Percentiles rank a stretch among this genome's conserved stretches.
Evolutionary conservation across 2,113 vertebrate species (phyloP).

Genomic region (Plecotus auritus): DNA sequence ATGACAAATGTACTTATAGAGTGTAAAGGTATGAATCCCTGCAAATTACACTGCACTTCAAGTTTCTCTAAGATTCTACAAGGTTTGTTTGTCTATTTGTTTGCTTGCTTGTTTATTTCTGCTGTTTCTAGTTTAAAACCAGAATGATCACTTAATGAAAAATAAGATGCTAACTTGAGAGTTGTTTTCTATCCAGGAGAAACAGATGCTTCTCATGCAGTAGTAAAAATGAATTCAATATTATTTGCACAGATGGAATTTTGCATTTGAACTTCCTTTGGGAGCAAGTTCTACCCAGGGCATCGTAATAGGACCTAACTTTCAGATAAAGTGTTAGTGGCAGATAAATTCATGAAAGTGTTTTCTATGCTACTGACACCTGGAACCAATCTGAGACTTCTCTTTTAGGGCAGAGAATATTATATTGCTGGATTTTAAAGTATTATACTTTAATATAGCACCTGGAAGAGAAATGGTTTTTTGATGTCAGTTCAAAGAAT

Average conservation of each 20-base stretch:
- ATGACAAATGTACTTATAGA: not conserved
- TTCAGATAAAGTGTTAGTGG: constrained; percentile 43
- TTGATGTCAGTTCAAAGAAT: constrained; percentile 43
- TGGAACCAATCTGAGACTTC: constrained; percentile 41
- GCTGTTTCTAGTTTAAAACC: constrained; percentile 53
- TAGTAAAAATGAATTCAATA: constrained; percentile 57
- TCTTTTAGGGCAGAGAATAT: constrained; percentile 26
- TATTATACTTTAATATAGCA: constrained; percentile 18
- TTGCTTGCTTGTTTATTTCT: not conserved
- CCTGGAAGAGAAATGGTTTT: constrained; percentile 49
- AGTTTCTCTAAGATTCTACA: constrained; percentile 15
- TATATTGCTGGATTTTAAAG: constrained; percentile 36
- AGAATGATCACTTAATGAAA: constrained; percentile 57
- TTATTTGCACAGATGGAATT: constrained; percentile 67
- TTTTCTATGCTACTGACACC: not conserved
- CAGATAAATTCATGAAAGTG: constrained; percentile 30
- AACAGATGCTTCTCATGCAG: constrained; percentile 52
- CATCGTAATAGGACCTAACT: not conserved
- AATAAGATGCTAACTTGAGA: constrained; percentile 34
- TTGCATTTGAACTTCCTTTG: constrained; percentile 42
- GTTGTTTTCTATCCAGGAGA: constrained; percentile 33
- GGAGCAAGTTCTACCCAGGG: constrained; percentile 50
- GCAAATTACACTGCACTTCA: constrained; percentile 3
- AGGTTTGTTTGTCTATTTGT: not conserved
- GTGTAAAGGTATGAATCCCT: not conserved